Evolutionary conservation across 2,888 invertebrate genomes (phyloP), one percentile per base, ranked within the genome.

Genomic region (Stramonita haemastoma): DNA sequence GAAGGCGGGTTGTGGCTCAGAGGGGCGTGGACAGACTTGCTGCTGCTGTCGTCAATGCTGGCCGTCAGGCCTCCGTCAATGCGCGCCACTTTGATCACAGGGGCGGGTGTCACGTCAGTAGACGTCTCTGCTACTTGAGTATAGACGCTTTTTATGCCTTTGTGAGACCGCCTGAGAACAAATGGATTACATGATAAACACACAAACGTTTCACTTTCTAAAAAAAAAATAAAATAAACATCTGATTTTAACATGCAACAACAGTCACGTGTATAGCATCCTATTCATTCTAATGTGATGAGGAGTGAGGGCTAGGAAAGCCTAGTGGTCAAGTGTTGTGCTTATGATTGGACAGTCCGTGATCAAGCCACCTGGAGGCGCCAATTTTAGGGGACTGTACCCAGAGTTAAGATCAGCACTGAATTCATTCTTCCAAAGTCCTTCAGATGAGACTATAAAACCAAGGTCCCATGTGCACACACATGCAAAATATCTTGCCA

Each of bases 81-180:
- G 46, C 81, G 81, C 46, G 36, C 36, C 81, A 83, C 36, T 22
- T 83, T 83, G 81, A 83, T 36, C 36, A 46, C 81, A 46, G 81
- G 81, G 26, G 36, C 4, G 46, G 29, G 13, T 5, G 46, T 29
- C 81, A 36, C 4, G 46, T 83, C 81, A 2, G 15, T 22, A 29
- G 29, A 22, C 46, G 26, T 46, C 8, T 46, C 81, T 29, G 36
- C 36, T 22, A 34, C 34, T 1, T 29, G 81, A 1, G 36, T 36
- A 26, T 46, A 22, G 19, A 22, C 4, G 46, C 81, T 46, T 46
- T 83, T 83, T 26, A 46, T 19, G 46, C 81, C 46, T 83, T 36
- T 83, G 36, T 83, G 36, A 83, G 81, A 46, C 6, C 81, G 81
- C 46, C 81, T 83, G 36, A n/a, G n/a, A 73, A 73, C 19, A 60